Base-by-base conservation (phyloP, 2,797 vertebrate species). In the Acrocephalus scirpaceus region DNA sequence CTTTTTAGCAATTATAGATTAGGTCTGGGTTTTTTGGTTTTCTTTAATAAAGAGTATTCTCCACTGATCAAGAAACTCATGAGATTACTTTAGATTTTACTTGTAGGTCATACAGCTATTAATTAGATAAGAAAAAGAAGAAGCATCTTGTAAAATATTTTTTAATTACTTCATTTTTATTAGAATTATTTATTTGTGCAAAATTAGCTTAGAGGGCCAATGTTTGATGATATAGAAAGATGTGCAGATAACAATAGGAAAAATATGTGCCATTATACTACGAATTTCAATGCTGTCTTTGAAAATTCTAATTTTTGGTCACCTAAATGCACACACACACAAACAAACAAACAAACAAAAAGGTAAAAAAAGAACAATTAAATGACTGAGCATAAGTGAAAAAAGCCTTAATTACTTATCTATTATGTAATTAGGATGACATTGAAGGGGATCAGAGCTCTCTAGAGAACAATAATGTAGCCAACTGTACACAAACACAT, bases 161-260 rank as follows among this genome's bases (percentile, higher is more conserved):
- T 88, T 95, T 38, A 81, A 95, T 93, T 84, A 91, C 51, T 93
- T 95, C 5, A 90, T 85, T 89, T 92, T 90, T 96, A 94, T 95
- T 92, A 57, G 71, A 94, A 97, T 94, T 93, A 95, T 18, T 84
- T 81, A 78, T 92, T 90, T 45, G 71, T 78, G 47, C 16, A 95
- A 50, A 92, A 78, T 89, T 92, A 95, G 29, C 45, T 96, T 88
- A 73, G 20, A 93, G 42, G 29, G 30, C 54, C 45, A 70, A 73
- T 66, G 82, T 44, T 90, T 90, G 44, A 95, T 57, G 93, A 86
- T 64, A 62, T 62, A 90, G 75, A 84, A 85, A 95, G 64, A 95
- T 34, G 5, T 61, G 25, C 26, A 77, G 32, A 66, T 70, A 58
- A 56, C 21, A 74, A 38, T 7, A 83, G 50, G 38, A 90, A 95